phyloP scores from a whole-genome alignment of 1,140 invertebrate species.

The Platyura marginata region DNA sequence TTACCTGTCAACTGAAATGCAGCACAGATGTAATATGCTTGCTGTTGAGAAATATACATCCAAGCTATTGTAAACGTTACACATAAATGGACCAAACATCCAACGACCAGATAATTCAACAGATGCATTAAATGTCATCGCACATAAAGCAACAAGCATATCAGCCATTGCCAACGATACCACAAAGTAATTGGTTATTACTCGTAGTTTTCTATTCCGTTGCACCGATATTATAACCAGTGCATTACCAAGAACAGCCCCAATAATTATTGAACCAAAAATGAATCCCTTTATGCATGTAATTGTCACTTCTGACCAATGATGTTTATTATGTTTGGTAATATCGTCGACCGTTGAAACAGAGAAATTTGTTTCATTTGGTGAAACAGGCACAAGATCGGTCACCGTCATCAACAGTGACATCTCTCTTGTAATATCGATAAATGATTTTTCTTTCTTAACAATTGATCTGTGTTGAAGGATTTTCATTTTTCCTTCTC shows the following conservation, averaged over 20 bases:
- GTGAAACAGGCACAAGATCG: neutral
- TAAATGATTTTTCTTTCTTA: neutral
- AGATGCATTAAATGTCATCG: constrained; percentile 91
- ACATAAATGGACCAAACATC: constrained; percentile 77
- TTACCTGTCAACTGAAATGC: constrained; percentile 75
- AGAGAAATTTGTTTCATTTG: neutral
- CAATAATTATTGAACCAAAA: constrained; percentile 67
- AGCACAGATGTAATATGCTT: constrained; percentile 85
- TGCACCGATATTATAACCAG: constrained; percentile 55
- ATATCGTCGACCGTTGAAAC: neutral
- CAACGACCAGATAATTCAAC: constrained; percentile 61
- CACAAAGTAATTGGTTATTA: constrained; percentile 90
- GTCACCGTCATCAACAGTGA: neutral
- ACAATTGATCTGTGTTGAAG: neutral
- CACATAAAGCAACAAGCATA: constrained; percentile 75
- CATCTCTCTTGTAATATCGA: constrained; percentile 1
- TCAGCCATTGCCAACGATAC: constrained; percentile 84
- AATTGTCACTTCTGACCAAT: constrained; percentile 30
- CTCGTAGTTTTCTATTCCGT: constrained; percentile 25
- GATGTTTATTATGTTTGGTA: constrained; percentile 7
- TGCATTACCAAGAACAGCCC: constrained; percentile 73
- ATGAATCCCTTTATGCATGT: constrained; percentile 51
- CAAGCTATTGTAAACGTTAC: constrained; percentile 86
- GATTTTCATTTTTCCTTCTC: neutral
- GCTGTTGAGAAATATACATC: constrained; percentile 93